Evolutionary conservation across 2,888 invertebrate species (phyloP).

Genomic region (Acleris literana): DNA sequence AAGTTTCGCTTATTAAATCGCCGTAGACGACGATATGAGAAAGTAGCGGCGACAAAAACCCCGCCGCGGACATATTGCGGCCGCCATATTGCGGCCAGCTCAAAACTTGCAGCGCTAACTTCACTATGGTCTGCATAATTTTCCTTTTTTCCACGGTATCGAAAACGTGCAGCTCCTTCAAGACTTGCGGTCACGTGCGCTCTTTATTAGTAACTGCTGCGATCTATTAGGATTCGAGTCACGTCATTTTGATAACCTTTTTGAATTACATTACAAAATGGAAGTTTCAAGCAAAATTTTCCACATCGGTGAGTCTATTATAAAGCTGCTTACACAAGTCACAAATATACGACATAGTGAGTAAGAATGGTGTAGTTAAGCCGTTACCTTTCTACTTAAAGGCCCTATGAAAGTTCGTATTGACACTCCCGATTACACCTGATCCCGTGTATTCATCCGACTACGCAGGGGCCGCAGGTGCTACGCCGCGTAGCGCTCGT

Average conservation of each 20-base stretch:
- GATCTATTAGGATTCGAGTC: constrained; percentile 43
- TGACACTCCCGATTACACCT: constrained; percentile 18
- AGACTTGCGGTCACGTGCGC: constrained; percentile 54
- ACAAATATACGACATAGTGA: neutral
- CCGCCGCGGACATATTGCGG: constrained; percentile 73
- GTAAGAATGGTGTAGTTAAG: constrained; percentile 7
- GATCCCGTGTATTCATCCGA: constrained; percentile 15
- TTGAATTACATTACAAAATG: constrained; percentile 39
- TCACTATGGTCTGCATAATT: constrained; percentile 64
- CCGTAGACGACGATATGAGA: constrained; percentile 74
- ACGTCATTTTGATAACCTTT: constrained; percentile 43
- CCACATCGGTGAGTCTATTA: neutral
- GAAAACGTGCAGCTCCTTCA: constrained; percentile 44
- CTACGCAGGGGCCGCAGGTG: constrained; percentile 33
- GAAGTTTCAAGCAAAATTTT: constrained; percentile 10
- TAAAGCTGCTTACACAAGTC: neutral
- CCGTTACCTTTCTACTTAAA: constrained; percentile 16
- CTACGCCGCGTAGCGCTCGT: constrained; percentile 35
- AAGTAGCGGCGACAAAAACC: constrained; percentile 76
- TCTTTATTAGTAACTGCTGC: constrained; percentile 57
- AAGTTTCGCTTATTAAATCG: constrained; percentile 81
- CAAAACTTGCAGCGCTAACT: constrained; percentile 75
- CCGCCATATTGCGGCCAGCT: constrained; percentile 65
- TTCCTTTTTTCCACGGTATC: constrained; percentile 57
- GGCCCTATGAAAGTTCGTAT: constrained; percentile 5